These are phyloP conservation scores for Acrocephalus scirpaceus DNA, from an alignment of 2,797 vertebrate genomes.

Conservation along the genomic window DNA sequence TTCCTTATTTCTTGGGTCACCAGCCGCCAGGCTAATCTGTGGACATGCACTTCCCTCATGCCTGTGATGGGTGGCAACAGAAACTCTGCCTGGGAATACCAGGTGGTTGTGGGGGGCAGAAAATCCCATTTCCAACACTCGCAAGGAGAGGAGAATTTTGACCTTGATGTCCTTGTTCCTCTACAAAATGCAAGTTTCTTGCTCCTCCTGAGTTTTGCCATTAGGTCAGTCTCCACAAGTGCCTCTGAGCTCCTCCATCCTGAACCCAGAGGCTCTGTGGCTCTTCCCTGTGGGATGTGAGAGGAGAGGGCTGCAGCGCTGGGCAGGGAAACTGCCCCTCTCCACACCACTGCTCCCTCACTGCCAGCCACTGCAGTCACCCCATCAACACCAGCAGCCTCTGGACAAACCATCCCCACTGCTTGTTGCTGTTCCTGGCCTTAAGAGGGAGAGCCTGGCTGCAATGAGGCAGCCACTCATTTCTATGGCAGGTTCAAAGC, in stretches of 20 bases:
- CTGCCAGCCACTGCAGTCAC: background rate
- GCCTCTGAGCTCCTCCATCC: background rate
- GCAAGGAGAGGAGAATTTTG: background rate
- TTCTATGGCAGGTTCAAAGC: background rate
- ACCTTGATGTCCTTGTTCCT: background rate
- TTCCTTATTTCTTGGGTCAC: background rate
- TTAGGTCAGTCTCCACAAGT: background rate
- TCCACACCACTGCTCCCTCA: background rate
- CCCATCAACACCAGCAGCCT: background rate
- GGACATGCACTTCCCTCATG: accelerated
- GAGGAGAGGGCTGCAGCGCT: background rate
- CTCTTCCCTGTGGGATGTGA: background rate
- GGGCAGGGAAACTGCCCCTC: background rate
- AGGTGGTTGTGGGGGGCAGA: accelerated
- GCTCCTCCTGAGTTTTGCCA: background rate
- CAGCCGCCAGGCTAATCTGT: background rate
- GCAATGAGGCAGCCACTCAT: background rate
- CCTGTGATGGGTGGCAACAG: accelerated
- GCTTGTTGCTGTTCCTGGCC: background rate
- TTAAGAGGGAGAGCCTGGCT: background rate
- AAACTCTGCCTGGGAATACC: background rate
- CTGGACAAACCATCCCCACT: background rate
- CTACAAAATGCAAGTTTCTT: background rate
- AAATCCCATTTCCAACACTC: accelerated
- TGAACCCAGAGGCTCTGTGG: background rate